Base-by-base conservation (phyloP, 2,797 vertebrate genomes). In the Poecilia velifera region DNA sequence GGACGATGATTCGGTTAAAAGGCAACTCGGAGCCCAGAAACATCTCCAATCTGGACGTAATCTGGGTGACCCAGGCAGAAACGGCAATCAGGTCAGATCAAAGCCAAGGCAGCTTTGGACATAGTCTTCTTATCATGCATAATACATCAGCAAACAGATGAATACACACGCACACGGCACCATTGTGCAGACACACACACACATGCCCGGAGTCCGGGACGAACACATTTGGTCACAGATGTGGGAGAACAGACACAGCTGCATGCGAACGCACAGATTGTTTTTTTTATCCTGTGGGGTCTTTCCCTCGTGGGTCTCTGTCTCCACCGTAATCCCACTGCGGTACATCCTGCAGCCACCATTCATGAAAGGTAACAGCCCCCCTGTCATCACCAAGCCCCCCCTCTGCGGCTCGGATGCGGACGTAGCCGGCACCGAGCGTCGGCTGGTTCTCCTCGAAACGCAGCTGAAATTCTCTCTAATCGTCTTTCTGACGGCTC, bases 21-120 rank as follows among this genome's bases (percentile, higher is more conserved):
- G 76, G 81, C 74, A 79, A 90, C 82, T 86, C 82, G 81, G 76
- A 89, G 85, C 71, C 79, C 81, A 80, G 80, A 81, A 82, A 87
- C 85, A 74, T 79, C 85, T 89, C 83, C 84, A 88, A 87, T 93
- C 87, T 82, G 86, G 86, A 87, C 79, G 85, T 93, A 93, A 94
- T 94, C 91, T 94, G 94, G 87, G 91, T 88, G 94, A 92, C 85
- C 93, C 92, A 88, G 88, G 93, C 91, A 87, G 86, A 91, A 90
- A 89, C 78, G 7, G 89, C 88, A 93, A 92, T 94, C 93, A 88
- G 93, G 93, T 92, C 91, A 92, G 88, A 93, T 92, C 89, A 91
- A 88, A 93, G 92, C 93, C 78, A 88, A 87, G 87, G 87, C 89
- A 90, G 94, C 90, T 94, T 93, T 94, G 84, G 90, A 91, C 89